Base-by-base conservation (phyloP, 2,888 invertebrate genomes). In the Caenorhabditis auriculariae region DNA sequence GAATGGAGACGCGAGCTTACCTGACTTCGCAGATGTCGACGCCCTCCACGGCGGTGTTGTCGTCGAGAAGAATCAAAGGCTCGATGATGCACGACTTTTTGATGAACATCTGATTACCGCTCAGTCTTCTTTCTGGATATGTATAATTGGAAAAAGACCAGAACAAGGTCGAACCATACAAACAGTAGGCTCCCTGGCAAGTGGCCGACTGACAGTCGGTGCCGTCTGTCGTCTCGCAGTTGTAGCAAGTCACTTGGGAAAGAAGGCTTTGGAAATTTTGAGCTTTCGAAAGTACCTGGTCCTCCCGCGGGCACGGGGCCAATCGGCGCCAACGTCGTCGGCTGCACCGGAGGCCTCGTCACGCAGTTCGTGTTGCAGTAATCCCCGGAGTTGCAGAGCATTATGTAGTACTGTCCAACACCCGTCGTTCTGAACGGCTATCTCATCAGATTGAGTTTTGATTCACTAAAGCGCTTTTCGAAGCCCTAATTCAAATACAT, bases 1-100 rank as follows among this genome's bases (percentile, higher is more conserved):
- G n/a, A n/a, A n/a, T n/a, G n/a, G n/a, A n/a, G n/a, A n/a, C n/a
- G n/a, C 19, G 19, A 5, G 12, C 37, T 19, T 32, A 51, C 53
- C 67, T 23, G 9, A 68, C 54, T 46, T 68, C 68, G 47, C 68
- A 68, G 17, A 68, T 45, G 28, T 61, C 65, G 12, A 62, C 50
- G n/a, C 42, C 45, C 19, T 43, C 42, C 4, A 65, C 65, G 3
- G 42, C 29, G 3, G 68, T 65, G 17, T 58, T 57, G 44, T 68
- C 68, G 38, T 68, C 68, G 27, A 68, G 42, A 21, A 50, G 38
- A 15, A 65, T 35, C 1, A 47, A 9, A 2, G 64, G 60, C 19
- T 62, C 57, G 3, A 54, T 4, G 1, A 68, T 48, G 28, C 68
- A 68, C 19, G 54, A 42, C 28, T 68, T 68, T 39, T 54, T 50